A percentile compares a stretch with the other conserved stretches of the same genome.
phyloP scores from a whole-genome alignment of 2,113 vertebrate species.

The Ammodramus savannarum region DNA sequence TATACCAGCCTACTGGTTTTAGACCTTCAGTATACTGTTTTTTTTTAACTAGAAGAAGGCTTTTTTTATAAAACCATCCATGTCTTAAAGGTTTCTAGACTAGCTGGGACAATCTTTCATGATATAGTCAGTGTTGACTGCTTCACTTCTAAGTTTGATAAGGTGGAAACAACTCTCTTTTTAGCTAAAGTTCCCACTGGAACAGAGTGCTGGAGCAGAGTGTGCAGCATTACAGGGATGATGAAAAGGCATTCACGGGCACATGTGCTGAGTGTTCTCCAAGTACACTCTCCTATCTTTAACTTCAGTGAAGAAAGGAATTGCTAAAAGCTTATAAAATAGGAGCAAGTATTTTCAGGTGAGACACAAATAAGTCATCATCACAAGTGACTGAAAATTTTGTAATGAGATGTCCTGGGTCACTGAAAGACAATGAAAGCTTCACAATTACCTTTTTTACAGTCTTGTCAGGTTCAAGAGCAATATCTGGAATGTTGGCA shows the following conservation, averaged over 20 bases:
- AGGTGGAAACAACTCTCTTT: background rate
- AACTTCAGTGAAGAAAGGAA: background rate
- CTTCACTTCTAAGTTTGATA: background rate
- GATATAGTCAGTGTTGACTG: background rate
- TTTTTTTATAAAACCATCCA: background rate
- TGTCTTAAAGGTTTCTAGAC: background rate
- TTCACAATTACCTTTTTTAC: conserved; percentile 88
- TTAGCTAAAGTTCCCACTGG: background rate
- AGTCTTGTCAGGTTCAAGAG: conserved; percentile 97
- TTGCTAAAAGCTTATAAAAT: background rate
- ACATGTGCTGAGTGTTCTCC: background rate
- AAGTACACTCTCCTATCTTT: background rate
- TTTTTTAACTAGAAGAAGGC: background rate
- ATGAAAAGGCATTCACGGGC: background rate
- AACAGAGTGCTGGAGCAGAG: background rate
- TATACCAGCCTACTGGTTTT: background rate
- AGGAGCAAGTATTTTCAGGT: background rate
- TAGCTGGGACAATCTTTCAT: background rate
- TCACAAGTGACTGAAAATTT: background rate
- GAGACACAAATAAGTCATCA: background rate
- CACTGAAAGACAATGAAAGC: background rate
- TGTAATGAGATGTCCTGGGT: background rate
- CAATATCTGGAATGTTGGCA: conserved; percentile 98
- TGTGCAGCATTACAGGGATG: background rate
- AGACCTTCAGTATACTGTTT: background rate